Percentiles rank a stretch among this genome's conserved stretches.
phyloP scores from a whole-genome alignment of 2,797 vertebrate species.

The Sebastes cheni region DNA sequence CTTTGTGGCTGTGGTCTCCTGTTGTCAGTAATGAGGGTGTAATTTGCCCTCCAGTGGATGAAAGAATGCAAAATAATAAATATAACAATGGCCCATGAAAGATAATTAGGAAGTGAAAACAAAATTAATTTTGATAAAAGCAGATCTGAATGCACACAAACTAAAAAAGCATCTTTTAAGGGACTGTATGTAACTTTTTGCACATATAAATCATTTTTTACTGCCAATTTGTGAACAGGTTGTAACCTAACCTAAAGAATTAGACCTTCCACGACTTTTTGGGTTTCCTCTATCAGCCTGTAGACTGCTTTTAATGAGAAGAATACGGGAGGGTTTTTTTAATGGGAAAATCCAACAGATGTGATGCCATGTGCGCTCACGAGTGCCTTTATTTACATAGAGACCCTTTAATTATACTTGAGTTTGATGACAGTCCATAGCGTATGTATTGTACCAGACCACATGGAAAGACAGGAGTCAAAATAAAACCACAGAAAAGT shows the following conservation, averaged over 20 bases:
- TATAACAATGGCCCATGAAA: conserved; percentile 16
- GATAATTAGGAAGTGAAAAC: conserved; percentile 14
- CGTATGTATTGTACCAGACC: not conserved
- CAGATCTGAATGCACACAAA: no score
- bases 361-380: no score
- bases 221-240: no score
- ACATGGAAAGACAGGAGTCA: not conserved
- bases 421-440: not conserved
- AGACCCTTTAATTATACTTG: not conserved
- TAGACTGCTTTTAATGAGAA: no score
- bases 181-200: no score
- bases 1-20: conserved; percentile 34
- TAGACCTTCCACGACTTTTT: no score
- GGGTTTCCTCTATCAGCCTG: no score
- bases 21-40: conserved; percentile 38
- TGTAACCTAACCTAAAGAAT: no score
- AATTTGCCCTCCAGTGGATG: conserved; percentile 30
- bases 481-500: not conserved
- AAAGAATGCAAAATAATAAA: conserved; percentile 33
- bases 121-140: conserved; percentile 14
- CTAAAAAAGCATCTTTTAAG: not conserved
- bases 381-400: no score
- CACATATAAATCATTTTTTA: no score
- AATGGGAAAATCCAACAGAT: no score
- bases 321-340: no score